These are phyloP conservation scores for Pantherophis alleghaniensis DNA, from an alignment of 2,797 vertebrate species.

Conservation along the genomic window DNA sequence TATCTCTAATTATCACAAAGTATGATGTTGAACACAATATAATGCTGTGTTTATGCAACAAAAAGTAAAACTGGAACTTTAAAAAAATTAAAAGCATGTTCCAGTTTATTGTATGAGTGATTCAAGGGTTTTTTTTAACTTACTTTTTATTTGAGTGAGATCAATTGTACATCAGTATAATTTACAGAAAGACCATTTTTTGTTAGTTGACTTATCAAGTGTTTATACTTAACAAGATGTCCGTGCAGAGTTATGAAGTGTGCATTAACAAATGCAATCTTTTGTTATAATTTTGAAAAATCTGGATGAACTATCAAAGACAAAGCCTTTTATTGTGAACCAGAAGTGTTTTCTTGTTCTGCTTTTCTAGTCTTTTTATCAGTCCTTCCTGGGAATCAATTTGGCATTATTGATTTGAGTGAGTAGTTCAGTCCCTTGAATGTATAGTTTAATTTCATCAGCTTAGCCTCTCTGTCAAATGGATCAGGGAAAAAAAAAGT, in stretches of 20 bases:
- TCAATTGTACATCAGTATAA: not conserved
- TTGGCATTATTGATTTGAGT: not conserved
- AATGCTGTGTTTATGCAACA: too few relatives aligned
- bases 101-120: not conserved
- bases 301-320: constrained; percentile 32
- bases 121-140: not conserved
- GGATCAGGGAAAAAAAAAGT: not conserved
- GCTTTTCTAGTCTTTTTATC: not conserved
- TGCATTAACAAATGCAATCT: constrained; percentile 33
- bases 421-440: not conserved
- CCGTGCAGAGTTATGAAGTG: not conserved
- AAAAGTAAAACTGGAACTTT: too few relatives aligned
- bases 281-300: constrained; percentile 7
- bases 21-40: too few relatives aligned
- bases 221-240: constrained; percentile 20
- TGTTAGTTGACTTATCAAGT: constrained; percentile 16
- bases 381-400: not conserved
- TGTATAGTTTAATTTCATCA: not conserved
- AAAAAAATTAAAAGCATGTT: too few relatives aligned
- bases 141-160: not conserved
- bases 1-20: too few relatives aligned
- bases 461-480: not conserved
- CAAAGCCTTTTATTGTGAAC: not conserved
- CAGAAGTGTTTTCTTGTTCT: not conserved
- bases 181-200: constrained; percentile 7